A percentile compares a stretch with the other conserved stretches of the same genome.
Conservation (phyloP, 2,113 vertebrate species). For the Rhea americana region DNA sequence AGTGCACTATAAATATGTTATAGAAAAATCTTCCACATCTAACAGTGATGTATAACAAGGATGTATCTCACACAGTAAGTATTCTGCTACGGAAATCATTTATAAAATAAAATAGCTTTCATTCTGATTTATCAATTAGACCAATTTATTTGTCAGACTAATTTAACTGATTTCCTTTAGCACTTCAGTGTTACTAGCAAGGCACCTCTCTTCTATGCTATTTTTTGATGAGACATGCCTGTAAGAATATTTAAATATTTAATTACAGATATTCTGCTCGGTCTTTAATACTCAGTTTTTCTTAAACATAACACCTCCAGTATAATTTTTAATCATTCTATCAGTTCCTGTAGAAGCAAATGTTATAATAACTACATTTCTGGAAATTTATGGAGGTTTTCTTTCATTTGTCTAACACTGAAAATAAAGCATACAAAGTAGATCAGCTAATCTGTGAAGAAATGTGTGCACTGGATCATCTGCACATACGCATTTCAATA, state of each 20-base stretch:
- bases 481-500: neutral
- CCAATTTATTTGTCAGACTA: neutral
- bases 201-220: neutral
- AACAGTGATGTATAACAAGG: neutral
- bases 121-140: neutral
- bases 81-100: neutral
- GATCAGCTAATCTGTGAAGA: neutral
- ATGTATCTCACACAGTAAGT: neutral
- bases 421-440: neutral
- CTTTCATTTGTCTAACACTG: neutral
- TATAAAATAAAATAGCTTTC: neutral
- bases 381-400: neutral
- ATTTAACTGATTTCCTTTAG: neutral
- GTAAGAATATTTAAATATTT: neutral
- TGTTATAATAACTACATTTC: neutral
- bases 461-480: neutral
- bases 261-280: neutral
- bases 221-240: neutral
- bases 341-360: neutral
- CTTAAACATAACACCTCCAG: neutral
- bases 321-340: neutral
- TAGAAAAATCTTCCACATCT: neutral
- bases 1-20: neutral
- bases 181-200: neutral
- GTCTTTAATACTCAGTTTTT: neutral